Evolutionary conservation across 2,113 vertebrate genomes (phyloP), one percentile per base, ranked within the genome.

Genomic region (Oophaga pumilio): DNA sequence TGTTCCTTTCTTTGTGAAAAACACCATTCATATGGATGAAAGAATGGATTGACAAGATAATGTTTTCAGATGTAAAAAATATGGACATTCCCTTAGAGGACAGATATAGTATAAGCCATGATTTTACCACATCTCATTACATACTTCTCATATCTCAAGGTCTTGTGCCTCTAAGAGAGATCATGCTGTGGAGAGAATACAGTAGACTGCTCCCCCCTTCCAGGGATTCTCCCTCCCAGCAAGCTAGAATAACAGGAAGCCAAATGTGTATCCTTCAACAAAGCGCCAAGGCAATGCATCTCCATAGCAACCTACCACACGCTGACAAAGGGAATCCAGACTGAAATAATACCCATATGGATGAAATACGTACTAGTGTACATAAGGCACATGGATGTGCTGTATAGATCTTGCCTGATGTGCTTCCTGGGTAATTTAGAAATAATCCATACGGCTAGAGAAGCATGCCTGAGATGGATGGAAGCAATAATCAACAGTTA

Each of bases 201-300:
- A 50, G 71, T 87, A 87, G 60, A 60, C 69, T 76, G 50, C 69
- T 43, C 69, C 84, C 50, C 82, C 66, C 57, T 64, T 17, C 14
- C 62, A 71, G 6, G 60, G 83, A 85, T 81, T 82, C 57, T 74
- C 68, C 76, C 64, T 80, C 20, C 49, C 60, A 50, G 74, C 24
- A 83, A 76, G 50, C 14, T 74, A 57, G 33, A 87, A 87, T 82
- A 87, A 82, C 86, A 88, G 57, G 79, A 69, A 76, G 59, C 57
- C 49, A 50, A 17, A 24, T 83, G 49, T 83, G 81, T 76, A 88
- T 88, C 69, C 86, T 88, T 88, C 71, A 88, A 88, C 86, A 83
- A 82, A 88, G 80, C 79, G 77, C 53, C 80, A 62, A 69, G 71
- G 68, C 86, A 83, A 88, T 76, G 74, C 20, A 76, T 88, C 68